Evolutionary conservation across 1,140 invertebrate species (phyloP).

Genomic region (Homarus americanus): DNA sequence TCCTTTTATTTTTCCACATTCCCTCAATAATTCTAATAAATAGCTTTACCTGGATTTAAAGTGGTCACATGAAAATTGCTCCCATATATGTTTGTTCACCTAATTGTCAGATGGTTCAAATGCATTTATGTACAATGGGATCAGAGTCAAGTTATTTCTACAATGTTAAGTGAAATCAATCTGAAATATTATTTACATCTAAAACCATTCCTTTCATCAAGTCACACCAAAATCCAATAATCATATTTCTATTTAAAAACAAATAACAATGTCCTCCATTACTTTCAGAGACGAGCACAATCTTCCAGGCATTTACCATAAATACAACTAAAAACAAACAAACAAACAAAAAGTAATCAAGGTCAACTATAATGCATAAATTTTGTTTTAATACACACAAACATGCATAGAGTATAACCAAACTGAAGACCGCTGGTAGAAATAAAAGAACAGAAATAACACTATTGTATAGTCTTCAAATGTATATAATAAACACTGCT

Average conservation of each 20-base stretch:
- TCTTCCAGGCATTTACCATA: constrained; percentile 11
- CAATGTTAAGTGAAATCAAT: constrained; percentile 37
- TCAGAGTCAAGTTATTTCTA: constrained; percentile 17
- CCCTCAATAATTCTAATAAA: constrained; percentile 36
- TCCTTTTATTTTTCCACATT: not conserved
- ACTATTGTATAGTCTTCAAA: not conserved
- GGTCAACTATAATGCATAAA: not conserved
- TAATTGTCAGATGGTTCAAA: not conserved
- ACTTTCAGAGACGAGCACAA: not conserved
- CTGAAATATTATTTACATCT: constrained; percentile 37
- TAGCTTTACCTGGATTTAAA: constrained; percentile 5
- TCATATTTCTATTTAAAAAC: not conserved
- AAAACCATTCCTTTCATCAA: constrained; percentile 5
- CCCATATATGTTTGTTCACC: not conserved
- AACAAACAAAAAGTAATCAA: not conserved
- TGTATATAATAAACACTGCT: not conserved
- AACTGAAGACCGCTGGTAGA: not conserved
- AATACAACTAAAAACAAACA: not conserved
- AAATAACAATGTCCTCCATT: not conserved
- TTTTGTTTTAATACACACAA: not conserved
- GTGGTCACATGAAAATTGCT: constrained; percentile 35
- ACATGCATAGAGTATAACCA: not conserved
- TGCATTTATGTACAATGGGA: constrained; percentile 39
- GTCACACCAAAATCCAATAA: not conserved
- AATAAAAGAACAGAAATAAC: not conserved